phyloP scores from a whole-genome alignment of 1,140 invertebrate species.

The Cepaea nemoralis region DNA sequence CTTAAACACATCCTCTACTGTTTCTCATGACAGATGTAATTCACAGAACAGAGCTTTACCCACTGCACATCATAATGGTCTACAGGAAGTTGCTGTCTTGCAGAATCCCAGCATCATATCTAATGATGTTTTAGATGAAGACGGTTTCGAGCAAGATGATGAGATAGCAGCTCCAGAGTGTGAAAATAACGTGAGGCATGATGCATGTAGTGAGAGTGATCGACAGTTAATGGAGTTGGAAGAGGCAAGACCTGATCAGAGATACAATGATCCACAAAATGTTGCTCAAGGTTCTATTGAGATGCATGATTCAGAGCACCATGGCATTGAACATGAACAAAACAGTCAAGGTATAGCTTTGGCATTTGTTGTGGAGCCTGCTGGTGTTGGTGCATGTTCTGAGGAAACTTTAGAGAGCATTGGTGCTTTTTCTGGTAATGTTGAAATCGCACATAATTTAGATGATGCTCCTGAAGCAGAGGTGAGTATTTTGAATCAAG shows the following conservation, averaged over 20 bases:
- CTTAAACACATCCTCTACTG: background rate
- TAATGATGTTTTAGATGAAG: background rate
- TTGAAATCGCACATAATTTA: conserved; percentile 24
- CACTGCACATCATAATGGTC: background rate
- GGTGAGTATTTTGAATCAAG: background rate
- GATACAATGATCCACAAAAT: background rate
- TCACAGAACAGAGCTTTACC: background rate
- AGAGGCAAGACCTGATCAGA: background rate
- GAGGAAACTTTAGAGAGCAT: background rate
- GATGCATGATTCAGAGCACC: background rate
- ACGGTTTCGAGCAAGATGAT: conserved; percentile 36
- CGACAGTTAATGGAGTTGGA: conserved; percentile 6
- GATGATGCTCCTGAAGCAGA: conserved; percentile 41
- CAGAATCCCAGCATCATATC: background rate
- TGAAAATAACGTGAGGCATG: background rate
- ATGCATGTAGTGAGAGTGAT: conserved; percentile 27
- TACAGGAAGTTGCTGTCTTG: background rate
- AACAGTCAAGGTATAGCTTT: background rate
- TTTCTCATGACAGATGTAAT: background rate
- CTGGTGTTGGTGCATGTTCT: background rate
- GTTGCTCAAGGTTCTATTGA: background rate
- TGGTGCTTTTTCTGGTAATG: conserved; percentile 31
- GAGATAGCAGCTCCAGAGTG: conserved; percentile 27
- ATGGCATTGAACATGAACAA: background rate
- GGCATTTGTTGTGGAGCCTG: background rate